These are phyloP conservation scores for Spodoptera litura DNA, from an alignment of 1,140 invertebrate species.

Conservation along the genomic window DNA sequence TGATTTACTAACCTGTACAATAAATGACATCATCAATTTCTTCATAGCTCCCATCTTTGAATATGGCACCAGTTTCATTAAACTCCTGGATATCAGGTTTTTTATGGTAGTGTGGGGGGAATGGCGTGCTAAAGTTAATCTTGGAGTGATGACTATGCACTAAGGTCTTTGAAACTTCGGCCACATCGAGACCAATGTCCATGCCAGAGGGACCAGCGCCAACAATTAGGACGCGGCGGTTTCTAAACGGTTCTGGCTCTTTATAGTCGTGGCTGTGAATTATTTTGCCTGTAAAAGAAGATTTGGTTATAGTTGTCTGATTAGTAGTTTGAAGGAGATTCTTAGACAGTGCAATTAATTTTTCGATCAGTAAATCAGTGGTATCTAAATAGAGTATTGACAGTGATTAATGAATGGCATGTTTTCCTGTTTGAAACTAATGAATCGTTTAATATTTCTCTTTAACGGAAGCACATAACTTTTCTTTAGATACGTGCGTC, in stretches of 20 bases:
- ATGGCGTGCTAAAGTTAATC: constrained; percentile 85
- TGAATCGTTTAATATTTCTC: too few relatives aligned
- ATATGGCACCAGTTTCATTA: constrained; percentile 87
- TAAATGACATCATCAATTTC: constrained; percentile 91
- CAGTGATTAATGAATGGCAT: too few relatives aligned
- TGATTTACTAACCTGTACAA: constrained; percentile 89
- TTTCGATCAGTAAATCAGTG: too few relatives aligned
- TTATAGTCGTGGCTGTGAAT: constrained; percentile 96
- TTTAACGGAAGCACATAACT: too few relatives aligned
- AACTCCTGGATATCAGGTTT: constrained; percentile 88
- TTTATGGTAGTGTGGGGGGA: constrained; percentile 88
- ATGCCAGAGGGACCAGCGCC: constrained; percentile 95
- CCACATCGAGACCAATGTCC: constrained; percentile 93
- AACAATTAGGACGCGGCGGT: constrained; percentile 90
- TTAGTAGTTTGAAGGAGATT: too few relatives aligned
- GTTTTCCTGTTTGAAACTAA: too few relatives aligned
- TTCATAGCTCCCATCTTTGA: constrained; percentile 88
- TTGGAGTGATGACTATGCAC: constrained; percentile 89
- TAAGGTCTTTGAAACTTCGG: constrained; percentile 88
- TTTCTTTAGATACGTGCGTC: too few relatives aligned
- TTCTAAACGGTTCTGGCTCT: constrained; percentile 88
- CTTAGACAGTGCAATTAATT: too few relatives aligned
- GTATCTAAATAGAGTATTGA: too few relatives aligned
- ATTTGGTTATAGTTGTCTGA: background rate
- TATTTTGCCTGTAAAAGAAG: constrained; percentile 71